A percentile compares a stretch with the other conserved stretches of the same genome.
Evolutionary conservation across 30 jellyfish, hydroid and myxozoan species (phyloP).

Genomic region (Nemopilema nomurai): DNA sequence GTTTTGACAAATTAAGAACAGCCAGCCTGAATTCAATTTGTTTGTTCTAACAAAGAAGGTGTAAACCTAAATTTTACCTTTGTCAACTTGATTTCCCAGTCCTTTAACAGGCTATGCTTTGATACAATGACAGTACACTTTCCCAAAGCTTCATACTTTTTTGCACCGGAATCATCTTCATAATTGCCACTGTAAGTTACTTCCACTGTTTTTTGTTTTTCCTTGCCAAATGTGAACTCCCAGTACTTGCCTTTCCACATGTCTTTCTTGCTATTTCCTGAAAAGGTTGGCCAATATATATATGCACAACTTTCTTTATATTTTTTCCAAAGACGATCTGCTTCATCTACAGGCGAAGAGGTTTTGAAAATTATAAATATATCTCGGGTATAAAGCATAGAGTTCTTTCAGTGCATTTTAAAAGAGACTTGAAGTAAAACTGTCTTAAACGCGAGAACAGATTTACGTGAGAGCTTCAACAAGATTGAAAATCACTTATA

Average conservation of each 20-base stretch:
- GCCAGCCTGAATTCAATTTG: not conserved
- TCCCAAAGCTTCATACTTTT: not conserved
- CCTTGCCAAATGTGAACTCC: conserved; percentile 33
- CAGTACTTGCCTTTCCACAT: conserved; percentile 23
- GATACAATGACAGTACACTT: conserved; percentile 1
- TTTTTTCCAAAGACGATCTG: conserved; percentile 4
- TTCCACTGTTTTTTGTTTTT: not conserved
- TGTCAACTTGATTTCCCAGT: conserved; percentile 7
- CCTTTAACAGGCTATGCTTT: conserved; percentile 20
- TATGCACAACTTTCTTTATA: not conserved
- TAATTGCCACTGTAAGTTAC: conserved; percentile 6
- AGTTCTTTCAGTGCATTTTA: not conserved
- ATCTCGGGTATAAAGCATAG: not conserved
- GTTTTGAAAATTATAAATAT: conserved; percentile 2
- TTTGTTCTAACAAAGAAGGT: not conserved
- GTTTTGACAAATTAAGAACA: not conserved
- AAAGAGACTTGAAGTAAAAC: not conserved
- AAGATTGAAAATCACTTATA: not conserved
- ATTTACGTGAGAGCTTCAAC: not conserved
- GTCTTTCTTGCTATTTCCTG: conserved; percentile 11
- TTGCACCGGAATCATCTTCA: conserved; percentile 13
- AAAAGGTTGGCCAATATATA: conserved; percentile 8
- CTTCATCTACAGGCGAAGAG: conserved; percentile 8
- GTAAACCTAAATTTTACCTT: not conserved
- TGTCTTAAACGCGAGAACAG: not conserved